phyloP scores from a whole-genome alignment of 1,140 invertebrate genomes.

The Brachionus angularis region DNA sequence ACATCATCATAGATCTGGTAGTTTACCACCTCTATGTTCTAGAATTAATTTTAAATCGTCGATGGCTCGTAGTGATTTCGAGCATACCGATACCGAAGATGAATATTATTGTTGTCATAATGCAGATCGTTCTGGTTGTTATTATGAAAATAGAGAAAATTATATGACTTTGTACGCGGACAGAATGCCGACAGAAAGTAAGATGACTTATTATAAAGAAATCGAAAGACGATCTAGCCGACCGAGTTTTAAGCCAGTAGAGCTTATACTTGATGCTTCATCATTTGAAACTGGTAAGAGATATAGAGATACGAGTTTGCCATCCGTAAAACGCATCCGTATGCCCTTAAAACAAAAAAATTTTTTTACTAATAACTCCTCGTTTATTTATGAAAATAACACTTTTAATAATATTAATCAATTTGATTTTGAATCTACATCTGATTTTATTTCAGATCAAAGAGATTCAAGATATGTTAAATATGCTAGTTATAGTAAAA shows the following conservation, averaged over 20 bases:
- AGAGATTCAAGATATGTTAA: constrained; percentile 34
- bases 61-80: constrained; percentile 19
- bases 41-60: no score
- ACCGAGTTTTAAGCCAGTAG: constrained; percentile 19
- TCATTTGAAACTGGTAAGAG: constrained; percentile 6
- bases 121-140: no score
- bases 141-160: no score
- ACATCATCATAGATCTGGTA: constrained; percentile 10
- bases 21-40: constrained; percentile 11
- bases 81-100: constrained; percentile 17
- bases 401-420: neutral
- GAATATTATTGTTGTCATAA: no score
- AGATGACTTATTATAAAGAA: constrained; percentile 32
- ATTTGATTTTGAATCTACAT: constrained; percentile 17
- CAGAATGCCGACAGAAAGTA: neutral
- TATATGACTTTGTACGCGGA: no score
- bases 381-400: constrained; percentile 40
- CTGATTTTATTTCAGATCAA: constrained; percentile 43
- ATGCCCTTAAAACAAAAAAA: neutral
- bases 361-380: neutral
- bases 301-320: constrained; percentile 37
- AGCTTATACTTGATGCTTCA: constrained; percentile 21
- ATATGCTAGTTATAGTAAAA: neutral
- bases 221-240: neutral
- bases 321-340: neutral